Base-by-base conservation (phyloP, 2,113 vertebrate species). In the Rousettus leschenaultii region DNA sequence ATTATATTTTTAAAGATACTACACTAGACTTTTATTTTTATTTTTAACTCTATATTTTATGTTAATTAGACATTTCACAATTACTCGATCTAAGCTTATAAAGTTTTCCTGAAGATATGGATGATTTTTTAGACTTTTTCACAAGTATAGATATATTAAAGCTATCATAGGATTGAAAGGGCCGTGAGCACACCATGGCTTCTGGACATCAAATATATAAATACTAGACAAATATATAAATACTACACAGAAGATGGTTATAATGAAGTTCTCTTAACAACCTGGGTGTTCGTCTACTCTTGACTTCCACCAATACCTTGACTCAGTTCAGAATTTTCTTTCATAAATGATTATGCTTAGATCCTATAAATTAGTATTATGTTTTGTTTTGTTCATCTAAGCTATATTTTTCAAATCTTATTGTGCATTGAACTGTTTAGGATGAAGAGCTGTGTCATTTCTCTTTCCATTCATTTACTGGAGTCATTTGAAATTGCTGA, bases 231-330 rank as follows among this genome's bases (percentile, higher is more conserved):
- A 70, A 48, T 63, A n/a, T 2, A 6, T 33, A 57, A 82, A 30
- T 22, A 6, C 30, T 40, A 2, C n/a, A 7, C 1, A n/a, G 30
- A 74, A 51, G 65, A 28, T n/a, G 12, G 16, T 40, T n/a, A 30
- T 51, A 15, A 68, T 35, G 43, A 51, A 51, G 51, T 7, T 28
- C 26, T 87, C 11, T 80, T 24, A 59, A 14, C 74, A 15, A 3
- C 45, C n/a, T 86, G 11, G 6, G 88, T 0, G 4, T 18, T 35
- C 24, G 1, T 1, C 1, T 3, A 73, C 0, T 13, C 2, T 0
- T 7, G 0, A 33, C 16, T 13, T 38, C 30, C 9, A 61, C 1
- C 6, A 80, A 26, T 61, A 78, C 35, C 4, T 79, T 14, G 19
- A 93, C 40, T 45, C 26, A 80, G 13, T 22, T 75, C 6, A 38